A percentile compares a stretch with the other conserved stretches of the same genome.
phyloP scores from a whole-genome alignment of 2,113 vertebrate species.

The Maylandia zebra region DNA sequence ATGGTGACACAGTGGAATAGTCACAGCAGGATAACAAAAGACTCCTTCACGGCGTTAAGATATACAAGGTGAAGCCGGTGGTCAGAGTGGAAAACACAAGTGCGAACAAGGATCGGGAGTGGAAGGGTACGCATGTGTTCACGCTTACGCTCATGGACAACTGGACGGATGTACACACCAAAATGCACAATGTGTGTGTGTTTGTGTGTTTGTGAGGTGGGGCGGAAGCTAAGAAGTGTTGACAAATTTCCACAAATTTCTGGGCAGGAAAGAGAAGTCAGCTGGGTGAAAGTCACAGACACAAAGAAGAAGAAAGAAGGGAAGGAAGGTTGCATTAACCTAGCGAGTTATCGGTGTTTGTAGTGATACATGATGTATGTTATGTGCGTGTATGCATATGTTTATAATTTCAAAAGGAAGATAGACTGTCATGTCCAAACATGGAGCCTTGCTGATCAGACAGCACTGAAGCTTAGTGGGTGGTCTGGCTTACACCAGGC shows the following conservation, averaged over 20 bases:
- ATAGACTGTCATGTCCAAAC: conserved; percentile 44
- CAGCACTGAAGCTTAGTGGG: conserved; percentile 2
- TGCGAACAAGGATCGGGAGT: not conserved
- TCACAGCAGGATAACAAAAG: not conserved
- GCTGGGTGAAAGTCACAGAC: conserved; percentile 44
- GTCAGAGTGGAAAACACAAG: not conserved
- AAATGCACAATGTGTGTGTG: not conserved
- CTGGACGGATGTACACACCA: not conserved
- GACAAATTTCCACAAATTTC: conserved; percentile 54
- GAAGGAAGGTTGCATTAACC: not conserved
- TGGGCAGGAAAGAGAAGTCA: conserved; percentile 45
- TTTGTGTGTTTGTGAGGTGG: not conserved
- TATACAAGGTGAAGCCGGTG: not conserved
- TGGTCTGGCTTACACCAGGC: conserved; percentile 25
- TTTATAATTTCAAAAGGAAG: conserved; percentile 32
- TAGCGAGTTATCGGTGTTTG: not conserved
- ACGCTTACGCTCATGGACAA: not conserved
- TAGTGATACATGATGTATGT: not conserved
- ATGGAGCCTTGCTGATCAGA: conserved; percentile 1
- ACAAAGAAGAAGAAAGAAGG: not conserved
- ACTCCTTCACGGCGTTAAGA: not conserved
- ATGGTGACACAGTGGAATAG: conserved; percentile 1
- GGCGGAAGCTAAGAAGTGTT: not conserved
- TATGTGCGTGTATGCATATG: not conserved
- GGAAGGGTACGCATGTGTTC: not conserved